Evolutionary conservation across 1,140 invertebrate genomes (phyloP).

Genomic region (Scaptodrosophila lebanonensis): DNA sequence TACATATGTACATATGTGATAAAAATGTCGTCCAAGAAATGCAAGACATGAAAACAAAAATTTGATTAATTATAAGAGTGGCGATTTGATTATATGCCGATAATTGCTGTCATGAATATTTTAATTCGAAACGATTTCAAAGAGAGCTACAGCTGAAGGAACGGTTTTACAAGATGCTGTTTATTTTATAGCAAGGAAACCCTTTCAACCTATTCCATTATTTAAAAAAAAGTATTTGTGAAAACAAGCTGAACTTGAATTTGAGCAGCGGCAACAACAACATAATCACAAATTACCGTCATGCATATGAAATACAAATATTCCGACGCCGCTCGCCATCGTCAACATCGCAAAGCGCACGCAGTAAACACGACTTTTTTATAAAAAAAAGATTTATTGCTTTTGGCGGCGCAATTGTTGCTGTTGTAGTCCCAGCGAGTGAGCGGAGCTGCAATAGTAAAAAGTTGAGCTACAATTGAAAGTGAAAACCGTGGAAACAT

Average conservation of each 20-base stretch:
- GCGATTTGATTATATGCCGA: slow-evolving; percentile 56
- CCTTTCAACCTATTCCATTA: slow-evolving; percentile 34
- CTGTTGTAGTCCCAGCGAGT: slow-evolving; percentile 16
- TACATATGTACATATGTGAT: slow-evolving; percentile 11
- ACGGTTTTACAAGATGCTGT: slow-evolving; percentile 12
- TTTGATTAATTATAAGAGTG: slow-evolving; percentile 28
- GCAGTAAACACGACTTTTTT: slow-evolving; percentile 53
- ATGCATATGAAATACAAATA: slow-evolving; percentile 74
- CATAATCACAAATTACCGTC: slow-evolving; percentile 72
- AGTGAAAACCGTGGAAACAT: slow-evolving; percentile 76
- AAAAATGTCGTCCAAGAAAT: slow-evolving; percentile 23
- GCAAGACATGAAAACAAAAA: slow-evolving; percentile 29
- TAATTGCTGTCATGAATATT: slow-evolving; percentile 72
- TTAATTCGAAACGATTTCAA: slow-evolving; percentile 40
- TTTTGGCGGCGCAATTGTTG: slow-evolving; percentile 70
- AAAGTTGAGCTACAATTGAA: slow-evolving; percentile 75
- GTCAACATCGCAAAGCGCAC: slow-evolving; percentile 43
- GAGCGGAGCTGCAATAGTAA: slow-evolving; percentile 51
- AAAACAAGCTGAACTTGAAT: slow-evolving; percentile 70
- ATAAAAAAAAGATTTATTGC: slow-evolving; percentile 65
- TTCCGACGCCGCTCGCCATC: slow-evolving; percentile 24
- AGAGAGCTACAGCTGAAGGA: slow-evolving; percentile 8
- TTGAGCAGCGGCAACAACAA: slow-evolving; percentile 48
- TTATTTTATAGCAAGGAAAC: slow-evolving; percentile 57
- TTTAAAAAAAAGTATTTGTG: slow-evolving; percentile 40